Evolutionary conservation across 2,113 vertebrate genomes (phyloP).

Genomic region (Ptilonorhynchus violaceus): DNA sequence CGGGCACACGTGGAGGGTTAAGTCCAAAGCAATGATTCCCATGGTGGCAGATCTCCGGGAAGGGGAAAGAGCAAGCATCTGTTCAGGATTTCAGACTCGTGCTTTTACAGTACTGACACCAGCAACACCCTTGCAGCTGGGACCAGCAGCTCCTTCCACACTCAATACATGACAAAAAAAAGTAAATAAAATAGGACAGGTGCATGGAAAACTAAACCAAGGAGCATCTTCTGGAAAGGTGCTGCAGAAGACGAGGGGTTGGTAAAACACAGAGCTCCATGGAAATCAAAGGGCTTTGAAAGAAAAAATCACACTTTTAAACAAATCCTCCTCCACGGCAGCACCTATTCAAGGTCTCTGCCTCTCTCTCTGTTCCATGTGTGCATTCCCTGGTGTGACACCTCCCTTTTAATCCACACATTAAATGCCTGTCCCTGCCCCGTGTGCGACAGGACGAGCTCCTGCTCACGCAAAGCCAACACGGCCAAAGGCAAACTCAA

Average conservation of each 20-base stretch:
- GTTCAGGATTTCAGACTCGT: not conserved
- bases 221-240: not conserved
- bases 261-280: not conserved
- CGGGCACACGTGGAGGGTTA: not conserved
- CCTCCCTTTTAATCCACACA: not conserved
- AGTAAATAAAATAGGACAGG: not conserved
- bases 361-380: not conserved
- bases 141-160: not conserved
- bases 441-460: not conserved
- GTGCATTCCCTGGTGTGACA: not conserved
- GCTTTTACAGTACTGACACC: not conserved
- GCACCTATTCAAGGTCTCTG: not conserved
- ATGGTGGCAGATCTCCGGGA: not conserved
- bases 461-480: not conserved
- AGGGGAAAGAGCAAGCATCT: not conserved
- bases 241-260: not conserved
- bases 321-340: not conserved
- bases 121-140: not conserved
- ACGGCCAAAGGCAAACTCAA: not conserved
- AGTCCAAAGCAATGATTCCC: not conserved
- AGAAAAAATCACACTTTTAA: not conserved
- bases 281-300: not conserved
- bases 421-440: not conserved
- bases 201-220: not conserved
- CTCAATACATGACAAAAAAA: not conserved